phyloP scores from a whole-genome alignment of 2,888 invertebrate genomes.

The Trissonchulus sp. region DNA sequence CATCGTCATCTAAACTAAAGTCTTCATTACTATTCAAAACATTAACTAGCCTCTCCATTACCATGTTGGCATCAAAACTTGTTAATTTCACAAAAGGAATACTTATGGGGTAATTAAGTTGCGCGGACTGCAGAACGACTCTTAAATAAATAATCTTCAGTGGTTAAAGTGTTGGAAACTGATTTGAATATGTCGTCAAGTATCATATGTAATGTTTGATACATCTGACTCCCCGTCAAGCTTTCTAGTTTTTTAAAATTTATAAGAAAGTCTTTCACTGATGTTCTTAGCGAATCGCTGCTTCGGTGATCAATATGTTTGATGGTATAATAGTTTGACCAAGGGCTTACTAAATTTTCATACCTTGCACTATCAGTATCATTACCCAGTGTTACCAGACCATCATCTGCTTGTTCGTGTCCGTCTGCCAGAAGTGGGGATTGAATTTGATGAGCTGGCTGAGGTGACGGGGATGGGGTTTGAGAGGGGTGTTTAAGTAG shows the following conservation, averaged over 20 bases:
- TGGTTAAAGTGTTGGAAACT: neutral
- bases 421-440: no score
- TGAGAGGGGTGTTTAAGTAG: no score
- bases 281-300: neutral
- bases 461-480: no score
- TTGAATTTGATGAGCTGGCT: no score
- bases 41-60: neutral
- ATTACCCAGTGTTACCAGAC: no score
- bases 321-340: no score
- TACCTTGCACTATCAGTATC: no score
- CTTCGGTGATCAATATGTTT: no score
- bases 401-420: no score
- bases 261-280: neutral
- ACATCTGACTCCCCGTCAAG: neutral
- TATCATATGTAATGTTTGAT: neutral
- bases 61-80: neutral
- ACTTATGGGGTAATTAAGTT: slow-evolving; percentile 8
- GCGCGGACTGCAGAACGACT: neutral
- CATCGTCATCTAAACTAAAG: neutral
- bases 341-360: no score
- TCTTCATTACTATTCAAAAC: slow-evolving; percentile 5
- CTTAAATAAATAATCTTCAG: slow-evolving; percentile 2
- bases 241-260: slow-evolving; percentile 7
- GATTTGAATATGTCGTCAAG: neutral
- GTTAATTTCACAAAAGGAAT: slow-evolving; percentile 6